Percentiles rank a stretch among this genome's conserved stretches.
phyloP scores from a whole-genome alignment of 2,797 vertebrate genomes.

The Spea hammondii region DNA sequence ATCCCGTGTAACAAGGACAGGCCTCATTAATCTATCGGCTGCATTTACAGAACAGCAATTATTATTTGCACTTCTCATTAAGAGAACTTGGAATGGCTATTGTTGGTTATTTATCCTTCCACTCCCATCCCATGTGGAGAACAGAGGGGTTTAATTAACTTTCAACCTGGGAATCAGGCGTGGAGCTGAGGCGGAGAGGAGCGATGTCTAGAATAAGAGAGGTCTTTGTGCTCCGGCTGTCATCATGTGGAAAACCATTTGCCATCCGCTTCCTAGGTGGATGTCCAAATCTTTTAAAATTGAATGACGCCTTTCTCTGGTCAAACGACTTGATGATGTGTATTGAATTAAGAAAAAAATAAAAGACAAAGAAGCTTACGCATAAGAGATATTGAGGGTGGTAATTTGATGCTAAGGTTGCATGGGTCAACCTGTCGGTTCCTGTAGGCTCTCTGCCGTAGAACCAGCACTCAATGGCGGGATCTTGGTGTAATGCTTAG shows the following conservation, averaged over 20 bases:
- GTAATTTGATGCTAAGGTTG: not conserved
- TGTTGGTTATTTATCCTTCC: conserved; percentile 52
- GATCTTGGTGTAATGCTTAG: not conserved
- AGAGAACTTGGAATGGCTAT: conserved; percentile 51
- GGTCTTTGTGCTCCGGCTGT: conserved; percentile 1
- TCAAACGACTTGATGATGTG: conserved; percentile 17
- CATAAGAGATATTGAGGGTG: not conserved
- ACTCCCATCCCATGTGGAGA: conserved; percentile 45
- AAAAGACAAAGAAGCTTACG: conserved; percentile 20
- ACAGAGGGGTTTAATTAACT: conserved; percentile 49
- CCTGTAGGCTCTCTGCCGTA: not conserved
- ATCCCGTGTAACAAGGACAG: conserved; percentile 49
- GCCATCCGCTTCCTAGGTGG: conserved; percentile 28
- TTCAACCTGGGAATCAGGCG: conserved; percentile 35
- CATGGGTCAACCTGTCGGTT: not conserved
- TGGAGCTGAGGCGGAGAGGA: conserved; percentile 3
- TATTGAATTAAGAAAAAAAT: conserved; percentile 15
- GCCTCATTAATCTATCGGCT: conserved; percentile 53
- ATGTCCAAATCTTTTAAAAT: conserved; percentile 23
- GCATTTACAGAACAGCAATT: conserved; percentile 51
- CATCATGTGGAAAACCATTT: conserved; percentile 19
- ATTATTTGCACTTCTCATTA: conserved; percentile 54
- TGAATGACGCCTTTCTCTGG: conserved; percentile 12
- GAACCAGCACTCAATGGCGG: not conserved
- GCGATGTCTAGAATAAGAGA: not conserved